These are phyloP conservation scores for Hydrophis major DNA, from an alignment of 2,797 vertebrate species.

Conservation along the genomic window DNA sequence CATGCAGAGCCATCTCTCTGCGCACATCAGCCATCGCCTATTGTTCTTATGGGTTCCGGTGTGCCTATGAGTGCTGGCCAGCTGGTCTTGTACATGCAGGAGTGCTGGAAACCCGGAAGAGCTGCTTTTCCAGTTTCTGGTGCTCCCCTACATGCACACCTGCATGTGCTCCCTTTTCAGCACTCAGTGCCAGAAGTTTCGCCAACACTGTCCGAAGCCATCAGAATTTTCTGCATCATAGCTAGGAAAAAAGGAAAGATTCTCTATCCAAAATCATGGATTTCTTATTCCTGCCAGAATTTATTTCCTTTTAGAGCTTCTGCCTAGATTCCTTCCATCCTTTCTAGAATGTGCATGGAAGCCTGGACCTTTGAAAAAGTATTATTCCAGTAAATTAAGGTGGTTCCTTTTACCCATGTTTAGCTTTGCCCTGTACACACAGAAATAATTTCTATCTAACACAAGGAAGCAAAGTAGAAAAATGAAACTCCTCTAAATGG, in stretches of 20 bases:
- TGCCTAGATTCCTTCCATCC: not conserved
- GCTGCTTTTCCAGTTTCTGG: no score
- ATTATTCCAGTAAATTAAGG: not conserved
- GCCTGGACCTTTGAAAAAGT: not conserved
- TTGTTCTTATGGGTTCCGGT: no score
- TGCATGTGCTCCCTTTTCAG: no score
- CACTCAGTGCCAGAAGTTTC: no score
- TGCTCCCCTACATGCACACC: no score
- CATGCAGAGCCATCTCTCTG: no score
- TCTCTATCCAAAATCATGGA: slow-evolving; percentile 1
- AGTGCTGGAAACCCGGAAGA: no score
- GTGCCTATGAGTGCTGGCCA: no score
- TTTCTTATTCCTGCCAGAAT: not conserved
- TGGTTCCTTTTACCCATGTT: not conserved
- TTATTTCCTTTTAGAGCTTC: not conserved
- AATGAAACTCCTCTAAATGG: slow-evolving; percentile 13
- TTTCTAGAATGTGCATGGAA: not conserved
- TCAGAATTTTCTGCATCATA: not conserved
- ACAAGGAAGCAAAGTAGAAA: not conserved
- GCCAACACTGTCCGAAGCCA: not conserved
- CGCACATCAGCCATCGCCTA: no score
- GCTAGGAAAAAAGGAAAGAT: not conserved
- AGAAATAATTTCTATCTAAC: slow-evolving; percentile 24
- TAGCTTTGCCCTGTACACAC: not conserved
- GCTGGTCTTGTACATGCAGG: no score